These are phyloP conservation scores for Lepisosteus oculatus DNA, from an alignment of 2,113 vertebrate species.

Conservation along the genomic window DNA sequence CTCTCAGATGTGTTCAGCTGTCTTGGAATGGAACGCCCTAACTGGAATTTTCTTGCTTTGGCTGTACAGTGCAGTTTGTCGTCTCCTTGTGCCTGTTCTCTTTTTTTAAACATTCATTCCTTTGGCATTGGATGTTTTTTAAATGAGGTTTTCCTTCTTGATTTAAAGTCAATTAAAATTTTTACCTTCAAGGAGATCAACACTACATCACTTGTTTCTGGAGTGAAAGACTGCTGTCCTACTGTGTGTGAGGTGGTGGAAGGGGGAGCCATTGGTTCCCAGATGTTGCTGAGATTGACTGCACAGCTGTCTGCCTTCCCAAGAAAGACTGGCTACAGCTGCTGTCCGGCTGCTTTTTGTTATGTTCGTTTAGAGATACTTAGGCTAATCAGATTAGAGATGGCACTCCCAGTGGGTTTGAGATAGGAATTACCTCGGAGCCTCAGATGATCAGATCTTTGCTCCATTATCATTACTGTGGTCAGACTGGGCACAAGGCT, in stretches of 20 bases:
- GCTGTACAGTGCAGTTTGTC: slow-evolving; percentile 26
- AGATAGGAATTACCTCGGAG: no score
- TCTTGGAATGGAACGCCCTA: slow-evolving; percentile 33
- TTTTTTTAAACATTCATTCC: no score
- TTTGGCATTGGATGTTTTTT: no score
- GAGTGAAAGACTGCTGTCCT: no score
- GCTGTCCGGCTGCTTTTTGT: slow-evolving; percentile 63
- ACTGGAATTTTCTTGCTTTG: slow-evolving; percentile 29
- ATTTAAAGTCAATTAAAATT: no score
- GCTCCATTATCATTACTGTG: no score
- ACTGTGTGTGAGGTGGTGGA: background rate
- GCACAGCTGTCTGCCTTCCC: slow-evolving; percentile 54
- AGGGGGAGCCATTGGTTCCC: slow-evolving; percentile 26
- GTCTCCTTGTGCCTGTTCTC: background rate
- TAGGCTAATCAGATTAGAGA: slow-evolving; percentile 61
- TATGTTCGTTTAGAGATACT: slow-evolving; percentile 55
- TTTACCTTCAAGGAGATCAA: background rate
- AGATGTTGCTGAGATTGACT: slow-evolving; percentile 54
- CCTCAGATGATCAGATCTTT: no score
- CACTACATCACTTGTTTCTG: no score
- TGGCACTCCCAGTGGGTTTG: slow-evolving; percentile 42
- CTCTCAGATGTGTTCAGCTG: slow-evolving; percentile 43
- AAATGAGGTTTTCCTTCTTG: no score
- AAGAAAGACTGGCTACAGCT: slow-evolving; percentile 53
- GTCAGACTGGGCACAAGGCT: no score